These are phyloP conservation scores for Eugnorisma glareosa DNA, from an alignment of 2,888 invertebrate genomes.

Conservation along the genomic window DNA sequence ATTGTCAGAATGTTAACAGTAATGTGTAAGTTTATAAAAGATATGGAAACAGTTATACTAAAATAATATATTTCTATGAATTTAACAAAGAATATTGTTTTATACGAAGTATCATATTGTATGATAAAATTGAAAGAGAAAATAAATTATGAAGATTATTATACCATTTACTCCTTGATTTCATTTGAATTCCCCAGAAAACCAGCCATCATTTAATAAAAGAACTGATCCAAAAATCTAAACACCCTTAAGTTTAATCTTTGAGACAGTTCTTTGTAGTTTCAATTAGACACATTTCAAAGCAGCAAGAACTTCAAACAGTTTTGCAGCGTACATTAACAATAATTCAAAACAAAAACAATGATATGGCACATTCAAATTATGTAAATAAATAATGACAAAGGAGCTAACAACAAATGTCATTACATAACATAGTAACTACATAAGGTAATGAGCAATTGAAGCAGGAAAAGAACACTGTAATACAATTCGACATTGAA, in stretches of 20 bases:
- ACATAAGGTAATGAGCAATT: conserved; percentile 28
- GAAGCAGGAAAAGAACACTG: conserved; percentile 43
- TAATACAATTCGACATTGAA: conserved; percentile 50
- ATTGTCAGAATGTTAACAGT: conserved; percentile 90
- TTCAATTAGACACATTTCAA: conserved; percentile 21
- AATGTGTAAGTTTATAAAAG: conserved; percentile 90
- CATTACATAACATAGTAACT: conserved; percentile 50
- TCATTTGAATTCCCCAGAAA: conserved; percentile 71
- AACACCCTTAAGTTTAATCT: background rate
- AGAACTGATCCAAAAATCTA: background rate
- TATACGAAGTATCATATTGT: conserved; percentile 90
- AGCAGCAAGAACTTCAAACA: background rate
- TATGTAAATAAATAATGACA: conserved; percentile 59
- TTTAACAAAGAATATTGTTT: conserved; percentile 91
- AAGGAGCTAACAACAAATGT: conserved; percentile 37
- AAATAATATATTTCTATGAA: conserved; percentile 91
- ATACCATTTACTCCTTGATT: conserved; percentile 86
- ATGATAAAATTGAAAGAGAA: conserved; percentile 86
- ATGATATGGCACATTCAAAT: conserved; percentile 44
- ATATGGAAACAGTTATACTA: conserved; percentile 89
- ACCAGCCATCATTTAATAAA: background rate
- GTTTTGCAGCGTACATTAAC: conserved; percentile 1
- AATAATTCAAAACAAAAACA: conserved; percentile 48
- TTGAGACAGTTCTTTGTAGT: conserved; percentile 3
- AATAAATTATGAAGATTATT: conserved; percentile 91